Base-by-base conservation (phyloP, 2,797 vertebrate genomes). In the Anguilla obscura region DNA sequence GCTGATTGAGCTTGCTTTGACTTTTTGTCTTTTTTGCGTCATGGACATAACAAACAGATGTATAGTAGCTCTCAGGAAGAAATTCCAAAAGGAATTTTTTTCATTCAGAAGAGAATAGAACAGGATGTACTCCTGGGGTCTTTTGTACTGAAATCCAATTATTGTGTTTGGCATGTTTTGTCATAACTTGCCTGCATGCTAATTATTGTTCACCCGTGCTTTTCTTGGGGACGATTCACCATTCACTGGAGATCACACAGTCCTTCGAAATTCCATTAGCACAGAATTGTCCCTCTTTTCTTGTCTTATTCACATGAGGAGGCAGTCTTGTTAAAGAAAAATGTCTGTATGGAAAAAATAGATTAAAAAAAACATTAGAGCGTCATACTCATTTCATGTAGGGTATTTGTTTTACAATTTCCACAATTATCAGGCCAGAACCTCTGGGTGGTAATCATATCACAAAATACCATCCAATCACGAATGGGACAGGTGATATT, bases 121-220 rank as follows among this genome's bases (percentile, higher is more conserved):
- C 12, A 84, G 24, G 52, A 52, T 84, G 27, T 54, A 30, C 52
- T 36, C 84, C 60, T 54, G 85, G 30, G 58, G 58, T 82, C n/a
- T 12, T 60, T 86, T 80, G 56, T 88, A 69, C 76, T 86, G 74
- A 86, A 82, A 82, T 63, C 71, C 69, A 86, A 82, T 88, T 66
- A 86, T 74, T 85, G 33, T 58, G 71, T 63, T n/a, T 52, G 74
- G 9, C 45, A 88, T 60, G 54, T 80, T 88, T 63, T 88, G 88
- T 86, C 88, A 52, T 84, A 86, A 86, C 85, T 66, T 86, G 88
- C 86, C 54, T 6, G n/a, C 2, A 50, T 63, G 54, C 71, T 88
- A 80, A 80, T 88, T 74, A 86, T 60, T 27, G 50, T 85, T 90
- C 84, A n/a, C 45, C 58, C 80, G 6, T 58, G 50, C 82, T 88